Percentiles rank a stretch among this genome's conserved stretches.
Conservation (phyloP, 53 echinoderm and acorn worm species). For the Holothuria scabra region DNA sequence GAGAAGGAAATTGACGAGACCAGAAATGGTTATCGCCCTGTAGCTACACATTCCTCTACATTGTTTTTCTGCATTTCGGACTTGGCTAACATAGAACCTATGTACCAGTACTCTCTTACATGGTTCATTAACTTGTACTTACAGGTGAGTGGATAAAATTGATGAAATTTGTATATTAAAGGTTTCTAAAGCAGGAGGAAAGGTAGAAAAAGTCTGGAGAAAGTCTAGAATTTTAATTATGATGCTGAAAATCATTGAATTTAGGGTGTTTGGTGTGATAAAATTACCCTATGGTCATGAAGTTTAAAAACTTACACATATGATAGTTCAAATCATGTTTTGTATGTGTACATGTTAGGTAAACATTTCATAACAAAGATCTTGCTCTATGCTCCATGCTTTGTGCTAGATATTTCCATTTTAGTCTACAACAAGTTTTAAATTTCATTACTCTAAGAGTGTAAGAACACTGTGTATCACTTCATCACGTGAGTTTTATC, state of each 20-base stretch:
- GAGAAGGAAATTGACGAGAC: slow-evolving; percentile 99
- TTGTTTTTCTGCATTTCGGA: slow-evolving; percentile 99
- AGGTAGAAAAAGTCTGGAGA: too few species aligned
- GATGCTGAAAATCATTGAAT: too few species aligned
- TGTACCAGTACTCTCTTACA: slow-evolving; percentile 97
- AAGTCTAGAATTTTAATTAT: too few species aligned
- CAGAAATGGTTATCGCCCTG: slow-evolving; percentile 94
- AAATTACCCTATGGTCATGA: too few species aligned
- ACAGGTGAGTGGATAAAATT: slow-evolving; percentile 62
- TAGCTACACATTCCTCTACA: slow-evolving; percentile 73
- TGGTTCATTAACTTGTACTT: slow-evolving; percentile 98
- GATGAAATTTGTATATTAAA: background rate
- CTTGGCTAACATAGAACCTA: slow-evolving; percentile 97
- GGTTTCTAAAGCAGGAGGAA: background rate
- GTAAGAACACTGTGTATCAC: background rate
- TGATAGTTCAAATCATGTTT: too few species aligned
- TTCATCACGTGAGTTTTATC: background rate
- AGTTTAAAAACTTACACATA: too few species aligned
- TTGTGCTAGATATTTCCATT: too few species aligned
- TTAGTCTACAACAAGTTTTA: too few species aligned
- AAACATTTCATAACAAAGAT: too few species aligned
- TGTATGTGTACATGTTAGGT: too few species aligned
- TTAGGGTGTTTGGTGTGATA: background rate
- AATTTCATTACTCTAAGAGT: too few species aligned
- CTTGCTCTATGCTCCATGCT: too few species aligned